A percentile compares a stretch with the other conserved stretches of the same genome.
These are phyloP conservation scores for Platyrinchus mystaceus DNA, from an alignment of 2,797 vertebrate genomes.

Conservation along the genomic window DNA sequence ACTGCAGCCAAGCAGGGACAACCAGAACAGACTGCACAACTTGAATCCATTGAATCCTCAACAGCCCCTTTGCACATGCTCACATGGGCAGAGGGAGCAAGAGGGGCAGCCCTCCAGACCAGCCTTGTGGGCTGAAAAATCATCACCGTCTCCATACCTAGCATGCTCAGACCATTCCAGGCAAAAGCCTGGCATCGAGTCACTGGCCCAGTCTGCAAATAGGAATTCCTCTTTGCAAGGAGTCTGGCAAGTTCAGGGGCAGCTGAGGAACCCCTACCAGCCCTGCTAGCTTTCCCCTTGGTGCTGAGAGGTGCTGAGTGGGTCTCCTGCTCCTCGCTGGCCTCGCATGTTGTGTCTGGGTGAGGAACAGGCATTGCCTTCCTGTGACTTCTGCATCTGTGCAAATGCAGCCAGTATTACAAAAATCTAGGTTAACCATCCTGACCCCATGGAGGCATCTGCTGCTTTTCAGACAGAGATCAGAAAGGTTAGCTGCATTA, in stretches of 20 bases:
- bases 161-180: background rate
- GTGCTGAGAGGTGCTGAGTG: background rate
- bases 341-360: background rate
- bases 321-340: background rate
- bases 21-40: background rate
- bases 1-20: background rate
- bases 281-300: background rate
- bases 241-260: background rate
- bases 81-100: background rate
- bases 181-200: background rate
- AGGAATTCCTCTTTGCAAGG: background rate
- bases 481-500: constrained; percentile 23
- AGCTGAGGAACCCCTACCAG: background rate
- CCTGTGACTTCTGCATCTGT: background rate
- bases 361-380: background rate
- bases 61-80: background rate
- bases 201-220: background rate
- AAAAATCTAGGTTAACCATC: constrained; percentile 1
- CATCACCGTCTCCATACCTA: background rate
- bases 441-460: background rate
- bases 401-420: background rate
- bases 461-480: constrained; percentile 13
- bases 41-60: background rate
- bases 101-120: background rate
- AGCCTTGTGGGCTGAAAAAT: background rate